Evolutionary conservation across 2,113 vertebrate genomes (phyloP).

Genomic region (Passer domesticus): DNA sequence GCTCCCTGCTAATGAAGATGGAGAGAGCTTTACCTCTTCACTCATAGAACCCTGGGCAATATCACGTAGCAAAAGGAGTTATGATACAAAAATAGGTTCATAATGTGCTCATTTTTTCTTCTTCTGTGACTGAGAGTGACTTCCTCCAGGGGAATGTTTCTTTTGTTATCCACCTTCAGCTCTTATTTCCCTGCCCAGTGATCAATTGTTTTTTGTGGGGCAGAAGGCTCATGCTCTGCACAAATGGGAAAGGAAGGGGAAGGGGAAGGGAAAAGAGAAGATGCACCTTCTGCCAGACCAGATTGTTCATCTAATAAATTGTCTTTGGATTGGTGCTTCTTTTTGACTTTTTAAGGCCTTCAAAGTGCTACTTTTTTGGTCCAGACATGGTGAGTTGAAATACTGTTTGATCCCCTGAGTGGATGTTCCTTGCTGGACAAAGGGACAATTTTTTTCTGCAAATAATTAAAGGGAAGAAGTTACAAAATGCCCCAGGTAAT

Average conservation of each 20-base stretch:
- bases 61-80: neutral
- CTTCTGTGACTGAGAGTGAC: neutral
- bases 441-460: neutral
- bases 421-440: neutral
- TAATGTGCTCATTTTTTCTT: neutral
- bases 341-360: neutral
- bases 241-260: rapidly evolving
- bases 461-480: neutral
- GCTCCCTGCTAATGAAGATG: neutral
- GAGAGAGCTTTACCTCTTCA: neutral
- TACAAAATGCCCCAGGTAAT: neutral
- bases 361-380: neutral
- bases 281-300: neutral
- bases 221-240: neutral
- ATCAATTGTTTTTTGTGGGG: neutral
- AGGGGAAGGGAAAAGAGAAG: too few species aligned
- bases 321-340: neutral
- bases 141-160: neutral
- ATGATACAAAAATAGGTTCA: neutral
- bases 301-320: neutral
- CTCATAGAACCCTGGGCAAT: neutral
- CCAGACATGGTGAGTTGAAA: neutral
- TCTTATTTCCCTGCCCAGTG: neutral
- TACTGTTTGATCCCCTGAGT: neutral
- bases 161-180: neutral